These are phyloP conservation scores for Mungos mungo DNA, from an alignment of 2,113 vertebrate species.

Conservation along the genomic window DNA sequence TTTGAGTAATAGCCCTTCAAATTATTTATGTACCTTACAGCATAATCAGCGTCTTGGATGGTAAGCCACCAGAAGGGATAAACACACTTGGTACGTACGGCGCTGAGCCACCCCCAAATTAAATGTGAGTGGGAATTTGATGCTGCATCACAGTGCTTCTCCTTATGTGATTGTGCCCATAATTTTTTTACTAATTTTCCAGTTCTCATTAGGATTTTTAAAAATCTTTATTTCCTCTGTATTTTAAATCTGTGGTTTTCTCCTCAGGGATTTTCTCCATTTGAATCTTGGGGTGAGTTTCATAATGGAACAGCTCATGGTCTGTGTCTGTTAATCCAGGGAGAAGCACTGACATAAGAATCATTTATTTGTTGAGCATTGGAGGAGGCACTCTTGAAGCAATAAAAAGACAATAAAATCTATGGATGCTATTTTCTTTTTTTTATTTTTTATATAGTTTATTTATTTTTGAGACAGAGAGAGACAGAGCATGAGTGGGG, in stretches of 20 bases:
- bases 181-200: background rate
- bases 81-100: conserved; percentile 3
- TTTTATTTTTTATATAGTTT: no score
- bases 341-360: background rate
- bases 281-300: background rate
- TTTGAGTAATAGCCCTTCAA: conserved; percentile 62
- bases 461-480: no score
- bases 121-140: background rate
- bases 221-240: conserved; percentile 6
- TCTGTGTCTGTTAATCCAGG: background rate
- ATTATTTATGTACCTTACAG: conserved; percentile 40
- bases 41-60: conserved; percentile 53
- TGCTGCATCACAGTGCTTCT: background rate
- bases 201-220: background rate
- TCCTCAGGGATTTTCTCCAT: background rate
- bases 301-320: conserved; percentile 31
- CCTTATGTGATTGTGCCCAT: background rate
- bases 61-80: conserved; percentile 58
- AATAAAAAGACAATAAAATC: conserved; percentile 24
- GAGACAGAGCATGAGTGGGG: no score
- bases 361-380: conserved; percentile 21
- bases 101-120: conserved; percentile 16
- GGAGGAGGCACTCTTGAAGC: background rate
- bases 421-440: background rate
- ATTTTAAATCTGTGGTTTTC: no score